Conservation (phyloP, 2,888 invertebrate species). For the Allygus modestus region DNA sequence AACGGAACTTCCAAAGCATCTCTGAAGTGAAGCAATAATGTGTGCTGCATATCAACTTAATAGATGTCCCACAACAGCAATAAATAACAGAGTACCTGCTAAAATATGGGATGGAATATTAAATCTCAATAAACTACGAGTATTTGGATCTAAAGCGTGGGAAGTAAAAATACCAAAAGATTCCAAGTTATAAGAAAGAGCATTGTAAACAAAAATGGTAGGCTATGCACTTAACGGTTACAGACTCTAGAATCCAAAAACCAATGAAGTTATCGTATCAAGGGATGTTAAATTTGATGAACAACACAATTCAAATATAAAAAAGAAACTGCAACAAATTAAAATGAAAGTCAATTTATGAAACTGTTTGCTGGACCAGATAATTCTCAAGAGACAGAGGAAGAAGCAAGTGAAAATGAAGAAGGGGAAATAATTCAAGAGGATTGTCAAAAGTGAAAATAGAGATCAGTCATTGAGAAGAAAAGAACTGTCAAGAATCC, state of each 20-base stretch:
- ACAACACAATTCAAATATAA: background rate
- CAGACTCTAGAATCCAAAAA: background rate
- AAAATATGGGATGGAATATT: background rate
- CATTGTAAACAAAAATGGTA: background rate
- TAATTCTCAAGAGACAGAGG: background rate
- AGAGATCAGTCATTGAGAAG: background rate
- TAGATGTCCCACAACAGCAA: background rate
- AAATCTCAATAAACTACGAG: background rate
- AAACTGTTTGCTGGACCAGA: background rate
- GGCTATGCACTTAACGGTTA: background rate
- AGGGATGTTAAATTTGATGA: background rate
- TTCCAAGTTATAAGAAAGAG: background rate
- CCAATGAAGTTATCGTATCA: background rate
- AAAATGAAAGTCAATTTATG: background rate
- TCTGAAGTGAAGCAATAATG: slow-evolving; percentile 4
- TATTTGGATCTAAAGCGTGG: background rate
- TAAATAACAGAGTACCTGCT: background rate
- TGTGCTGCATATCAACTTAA: background rate
- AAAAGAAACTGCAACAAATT: background rate
- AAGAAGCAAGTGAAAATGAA: background rate
- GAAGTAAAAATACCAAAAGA: background rate
- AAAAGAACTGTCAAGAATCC: background rate
- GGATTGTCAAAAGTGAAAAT: background rate
- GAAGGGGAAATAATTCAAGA: background rate
- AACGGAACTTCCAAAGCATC: background rate